phyloP scores from a whole-genome alignment of 2,113 vertebrate species.

The Bubo blakistoni region DNA sequence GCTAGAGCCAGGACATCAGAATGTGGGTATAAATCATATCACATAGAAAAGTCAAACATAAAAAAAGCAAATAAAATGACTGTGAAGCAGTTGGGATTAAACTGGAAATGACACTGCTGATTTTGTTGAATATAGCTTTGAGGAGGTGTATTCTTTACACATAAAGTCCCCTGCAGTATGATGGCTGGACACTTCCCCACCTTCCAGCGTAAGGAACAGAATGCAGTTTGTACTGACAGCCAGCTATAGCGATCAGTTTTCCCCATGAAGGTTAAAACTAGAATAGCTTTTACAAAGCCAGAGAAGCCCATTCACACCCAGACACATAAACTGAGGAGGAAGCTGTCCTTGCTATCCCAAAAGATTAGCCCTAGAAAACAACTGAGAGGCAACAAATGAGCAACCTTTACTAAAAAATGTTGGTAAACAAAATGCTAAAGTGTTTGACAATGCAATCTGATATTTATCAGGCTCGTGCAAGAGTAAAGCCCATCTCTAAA shows the following conservation, averaged over 20 bases:
- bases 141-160: background rate
- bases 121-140: background rate
- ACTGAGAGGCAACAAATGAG: background rate
- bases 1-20: background rate
- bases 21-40: background rate
- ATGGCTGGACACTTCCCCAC: background rate
- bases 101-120: background rate
- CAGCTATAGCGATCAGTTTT: background rate
- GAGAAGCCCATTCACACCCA: background rate
- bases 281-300: background rate
- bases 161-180: background rate
- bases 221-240: background rate
- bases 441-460: background rate
- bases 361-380: background rate
- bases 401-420: background rate
- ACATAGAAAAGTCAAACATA: background rate
- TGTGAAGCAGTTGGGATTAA: background rate
- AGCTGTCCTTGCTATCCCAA: background rate
- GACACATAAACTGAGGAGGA: background rate
- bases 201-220: background rate
- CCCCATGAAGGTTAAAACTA: background rate
- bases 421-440: background rate
- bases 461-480: background rate
- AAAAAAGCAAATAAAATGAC: background rate
- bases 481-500: background rate